Conservation (phyloP, 2,113 vertebrate species). For the Dipodomys stephensi region DNA sequence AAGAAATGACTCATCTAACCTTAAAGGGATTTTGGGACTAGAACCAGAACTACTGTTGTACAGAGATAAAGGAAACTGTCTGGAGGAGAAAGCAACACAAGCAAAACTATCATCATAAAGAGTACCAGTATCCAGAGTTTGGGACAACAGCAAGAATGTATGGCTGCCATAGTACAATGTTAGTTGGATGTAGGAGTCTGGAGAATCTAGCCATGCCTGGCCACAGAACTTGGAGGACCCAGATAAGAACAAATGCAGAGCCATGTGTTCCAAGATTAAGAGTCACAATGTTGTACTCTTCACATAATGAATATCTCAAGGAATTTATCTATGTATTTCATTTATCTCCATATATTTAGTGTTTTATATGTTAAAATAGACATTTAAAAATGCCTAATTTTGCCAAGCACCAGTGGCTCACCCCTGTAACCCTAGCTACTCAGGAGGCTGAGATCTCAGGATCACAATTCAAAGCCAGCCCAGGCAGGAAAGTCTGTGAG, state of each 20-base stretch:
- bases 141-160: neutral
- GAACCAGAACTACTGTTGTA: neutral
- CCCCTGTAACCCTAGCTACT: too few species aligned
- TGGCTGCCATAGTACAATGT: neutral
- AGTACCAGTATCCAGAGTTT: neutral
- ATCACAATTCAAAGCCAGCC: too few species aligned
- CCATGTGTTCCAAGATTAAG: neutral
- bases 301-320: too few species aligned
- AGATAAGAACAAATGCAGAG: neutral
- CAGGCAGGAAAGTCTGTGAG: too few species aligned
- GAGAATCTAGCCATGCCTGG: neutral
- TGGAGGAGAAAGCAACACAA: neutral
- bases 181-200: neutral
- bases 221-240: neutral
- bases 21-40: neutral
- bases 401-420: too few species aligned
- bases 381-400: too few species aligned
- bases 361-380: too few species aligned
- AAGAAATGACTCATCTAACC: neutral
- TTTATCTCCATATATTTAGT: too few species aligned
- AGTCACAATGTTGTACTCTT: too few species aligned
- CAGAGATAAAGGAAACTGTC: neutral
- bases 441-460: too few species aligned
- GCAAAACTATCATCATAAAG: neutral
- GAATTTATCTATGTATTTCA: too few species aligned